phyloP scores from a whole-genome alignment of 2,113 vertebrate species.

The Protomyctophum bolini region DNA sequence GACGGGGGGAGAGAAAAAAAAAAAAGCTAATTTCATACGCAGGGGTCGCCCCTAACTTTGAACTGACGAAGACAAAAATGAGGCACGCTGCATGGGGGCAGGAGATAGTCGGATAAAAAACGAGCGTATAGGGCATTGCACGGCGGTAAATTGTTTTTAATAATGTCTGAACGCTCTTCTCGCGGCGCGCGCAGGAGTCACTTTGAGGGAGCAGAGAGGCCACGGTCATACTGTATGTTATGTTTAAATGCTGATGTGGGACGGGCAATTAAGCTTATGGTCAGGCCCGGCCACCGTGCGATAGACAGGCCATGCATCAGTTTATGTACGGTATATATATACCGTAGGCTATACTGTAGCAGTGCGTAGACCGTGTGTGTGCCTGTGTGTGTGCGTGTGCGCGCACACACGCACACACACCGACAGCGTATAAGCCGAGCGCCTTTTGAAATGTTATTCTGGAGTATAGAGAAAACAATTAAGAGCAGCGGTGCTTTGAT shows the following conservation, averaged over 20 bases:
- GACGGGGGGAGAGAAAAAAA: too few relatives aligned
- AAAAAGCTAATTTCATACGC: conserved; percentile 67
- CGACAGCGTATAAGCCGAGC: not conserved
- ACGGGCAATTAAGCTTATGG: conserved; percentile 13
- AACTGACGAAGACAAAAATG: conserved; percentile 53
- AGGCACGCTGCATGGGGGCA: conserved; percentile 25
- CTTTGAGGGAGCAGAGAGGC: conserved; percentile 18
- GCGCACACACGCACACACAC: conserved; percentile 20
- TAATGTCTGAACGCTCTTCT: conserved; percentile 12
- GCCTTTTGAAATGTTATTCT: conserved; percentile 60
- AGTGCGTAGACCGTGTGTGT: too few relatives aligned
- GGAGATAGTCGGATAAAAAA: conserved; percentile 36
- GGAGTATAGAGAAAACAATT: conserved; percentile 69
- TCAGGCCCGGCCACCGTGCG: conserved; percentile 26
- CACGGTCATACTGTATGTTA: conserved; percentile 52
- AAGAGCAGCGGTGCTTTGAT: conserved; percentile 73
- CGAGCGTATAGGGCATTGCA: not conserved
- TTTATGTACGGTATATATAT: too few relatives aligned
- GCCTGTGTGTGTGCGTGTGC: too few relatives aligned
- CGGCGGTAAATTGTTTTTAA: conserved; percentile 59
- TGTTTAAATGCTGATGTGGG: conserved; percentile 40
- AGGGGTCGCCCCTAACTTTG: conserved; percentile 54
- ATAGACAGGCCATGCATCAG: not conserved
- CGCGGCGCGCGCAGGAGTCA: conserved; percentile 1
- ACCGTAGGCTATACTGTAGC: too few relatives aligned